Evolutionary conservation across 2,888 invertebrate genomes (phyloP).

Genomic region (Gisinianus flammeolus): DNA sequence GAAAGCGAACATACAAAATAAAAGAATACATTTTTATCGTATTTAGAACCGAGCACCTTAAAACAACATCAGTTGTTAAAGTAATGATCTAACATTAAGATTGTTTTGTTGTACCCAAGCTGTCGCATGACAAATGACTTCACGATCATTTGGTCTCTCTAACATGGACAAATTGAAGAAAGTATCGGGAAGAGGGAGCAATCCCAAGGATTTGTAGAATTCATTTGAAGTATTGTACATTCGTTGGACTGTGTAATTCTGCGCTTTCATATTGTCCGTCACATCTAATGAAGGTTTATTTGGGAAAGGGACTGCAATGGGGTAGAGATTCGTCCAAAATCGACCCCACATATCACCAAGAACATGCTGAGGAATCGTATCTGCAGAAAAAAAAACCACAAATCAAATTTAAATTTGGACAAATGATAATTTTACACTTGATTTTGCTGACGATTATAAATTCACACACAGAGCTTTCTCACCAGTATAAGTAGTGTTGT

Average conservation of each 20-base stretch:
- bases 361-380: slow-evolving; percentile 64
- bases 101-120: too few relatives aligned
- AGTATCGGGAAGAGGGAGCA: slow-evolving; percentile 78
- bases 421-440: too few relatives aligned
- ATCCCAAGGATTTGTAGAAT: slow-evolving; percentile 79
- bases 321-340: slow-evolving; percentile 59
- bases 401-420: too few relatives aligned
- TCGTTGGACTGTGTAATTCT: slow-evolving; percentile 50
- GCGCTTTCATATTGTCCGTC: slow-evolving; percentile 49
- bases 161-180: slow-evolving; percentile 83
- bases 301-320: slow-evolving; percentile 58
- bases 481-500: slow-evolving; percentile 67
- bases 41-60: too few relatives aligned
- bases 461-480: too few relatives aligned
- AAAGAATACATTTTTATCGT: not conserved
- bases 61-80: too few relatives aligned
- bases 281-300: slow-evolving; percentile 58
- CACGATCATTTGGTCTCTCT: slow-evolving; percentile 72
- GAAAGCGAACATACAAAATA: not conserved
- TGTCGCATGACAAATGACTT: slow-evolving; percentile 71
- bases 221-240: slow-evolving; percentile 84
- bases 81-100: too few relatives aligned
- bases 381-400: slow-evolving; percentile 49
- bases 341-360: slow-evolving; percentile 62
- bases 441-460: too few relatives aligned